These are phyloP conservation scores for Ctena decussata DNA, from an alignment of 2,888 invertebrate genomes.

Conservation along the genomic window DNA sequence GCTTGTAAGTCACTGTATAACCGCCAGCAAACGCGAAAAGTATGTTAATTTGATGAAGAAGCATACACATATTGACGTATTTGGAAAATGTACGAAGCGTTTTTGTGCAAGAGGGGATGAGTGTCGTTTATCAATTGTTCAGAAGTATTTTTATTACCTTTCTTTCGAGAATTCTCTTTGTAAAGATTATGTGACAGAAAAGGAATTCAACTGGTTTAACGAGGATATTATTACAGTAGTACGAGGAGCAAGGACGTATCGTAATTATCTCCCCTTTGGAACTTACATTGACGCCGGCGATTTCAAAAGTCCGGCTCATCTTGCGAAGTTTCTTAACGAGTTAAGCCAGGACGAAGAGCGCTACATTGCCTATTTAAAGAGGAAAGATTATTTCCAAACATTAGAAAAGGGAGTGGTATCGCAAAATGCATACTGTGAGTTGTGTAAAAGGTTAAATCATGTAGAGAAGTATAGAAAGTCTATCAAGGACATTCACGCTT, in stretches of 20 bases:
- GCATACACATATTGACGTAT: slow-evolving; percentile 10
- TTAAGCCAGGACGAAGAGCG: neutral
- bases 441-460: slow-evolving; percentile 14
- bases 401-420: neutral
- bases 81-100: slow-evolving; percentile 8
- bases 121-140: neutral
- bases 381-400: slow-evolving; percentile 12
- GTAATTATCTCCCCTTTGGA: slow-evolving; percentile 18
- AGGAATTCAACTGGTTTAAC: slow-evolving; percentile 16
- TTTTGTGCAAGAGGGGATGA: neutral
- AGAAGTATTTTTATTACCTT: slow-evolving; percentile 22
- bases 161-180: slow-evolving; percentile 42
- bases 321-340: slow-evolving; percentile 1
- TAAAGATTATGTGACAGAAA: slow-evolving; percentile 35
- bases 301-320: slow-evolving; percentile 9
- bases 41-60: slow-evolving; percentile 5
- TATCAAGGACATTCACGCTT: neutral
- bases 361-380: slow-evolving; percentile 10
- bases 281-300: slow-evolving; percentile 30
- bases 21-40: slow-evolving; percentile 21
- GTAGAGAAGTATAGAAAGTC: neutral
- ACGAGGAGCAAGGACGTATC: slow-evolving; percentile 14
- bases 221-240: slow-evolving; percentile 29
- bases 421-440: slow-evolving; percentile 15
- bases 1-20: slow-evolving; percentile 18